A percentile compares a stretch with the other conserved stretches of the same genome.
Evolutionary conservation across 92 coral and sea anemone species (phyloP).

Genomic region (Ricordea florida): DNA sequence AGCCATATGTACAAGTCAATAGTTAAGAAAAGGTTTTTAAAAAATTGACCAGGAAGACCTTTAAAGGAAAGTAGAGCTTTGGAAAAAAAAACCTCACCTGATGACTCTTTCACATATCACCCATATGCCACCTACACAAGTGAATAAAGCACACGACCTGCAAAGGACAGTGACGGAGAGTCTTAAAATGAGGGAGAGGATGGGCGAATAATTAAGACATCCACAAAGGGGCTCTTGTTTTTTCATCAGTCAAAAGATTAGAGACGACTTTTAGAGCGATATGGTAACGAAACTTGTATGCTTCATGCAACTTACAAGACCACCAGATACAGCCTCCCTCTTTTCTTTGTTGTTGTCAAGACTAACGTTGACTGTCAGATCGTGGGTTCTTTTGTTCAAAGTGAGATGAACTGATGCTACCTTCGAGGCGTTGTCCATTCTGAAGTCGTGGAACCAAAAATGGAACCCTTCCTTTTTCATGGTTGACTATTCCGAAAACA

Average conservation of each 20-base stretch:
- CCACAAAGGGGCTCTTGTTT: constrained; percentile 18
- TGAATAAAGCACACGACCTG: not conserved
- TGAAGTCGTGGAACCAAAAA: constrained; percentile 17
- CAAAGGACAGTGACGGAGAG: not conserved
- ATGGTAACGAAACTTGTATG: constrained; percentile 12
- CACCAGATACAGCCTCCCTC: constrained; percentile 23
- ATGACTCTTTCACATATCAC: not conserved
- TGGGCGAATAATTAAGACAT: not conserved
- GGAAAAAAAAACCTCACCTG: constrained; percentile 15
- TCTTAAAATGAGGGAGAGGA: not conserved
- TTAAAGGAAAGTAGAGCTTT: not conserved
- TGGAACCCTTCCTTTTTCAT: constrained; percentile 30
- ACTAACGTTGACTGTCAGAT: constrained; percentile 12
- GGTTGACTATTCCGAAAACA: constrained; percentile 18
- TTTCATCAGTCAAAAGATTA: constrained; percentile 25
- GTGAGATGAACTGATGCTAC: constrained; percentile 10
- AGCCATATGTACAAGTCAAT: constrained; percentile 39
- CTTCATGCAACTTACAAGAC: constrained; percentile 30
- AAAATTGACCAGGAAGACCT: constrained; percentile 44
- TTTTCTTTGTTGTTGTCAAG: constrained; percentile 42
- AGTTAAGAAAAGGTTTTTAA: constrained; percentile 23
- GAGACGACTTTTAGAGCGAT: constrained; percentile 2
- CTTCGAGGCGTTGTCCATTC: constrained; percentile 7
- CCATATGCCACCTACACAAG: constrained; percentile 1
- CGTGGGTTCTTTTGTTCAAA: constrained; percentile 28